phyloP scores from a whole-genome alignment of 2,888 invertebrate genomes.

The Caenorhabditis uteleia region DNA sequence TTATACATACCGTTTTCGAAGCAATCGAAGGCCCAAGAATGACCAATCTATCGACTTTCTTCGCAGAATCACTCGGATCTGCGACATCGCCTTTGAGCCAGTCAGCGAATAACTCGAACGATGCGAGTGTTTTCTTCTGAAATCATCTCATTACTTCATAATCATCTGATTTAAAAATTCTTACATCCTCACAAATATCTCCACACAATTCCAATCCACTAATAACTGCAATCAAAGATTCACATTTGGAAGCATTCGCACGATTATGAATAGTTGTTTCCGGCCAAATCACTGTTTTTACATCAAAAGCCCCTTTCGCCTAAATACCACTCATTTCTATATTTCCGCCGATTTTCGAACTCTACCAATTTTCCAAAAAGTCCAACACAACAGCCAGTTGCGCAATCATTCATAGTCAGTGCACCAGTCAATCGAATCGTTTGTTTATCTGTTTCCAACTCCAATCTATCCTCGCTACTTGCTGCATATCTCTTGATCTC shows the following conservation, averaged over 20 bases:
- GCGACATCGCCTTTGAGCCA: constrained; percentile 34
- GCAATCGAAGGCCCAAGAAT: constrained; percentile 28
- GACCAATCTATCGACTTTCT: constrained; percentile 21
- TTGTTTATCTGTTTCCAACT: constrained; percentile 48
- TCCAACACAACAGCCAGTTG: constrained; percentile 50
- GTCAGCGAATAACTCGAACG: constrained; percentile 34
- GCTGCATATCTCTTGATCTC: constrained; percentile 20
- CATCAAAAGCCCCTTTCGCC: constrained; percentile 38
- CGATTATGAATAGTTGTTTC: constrained; percentile 1
- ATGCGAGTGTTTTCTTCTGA: constrained; percentile 26
- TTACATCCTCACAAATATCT: constrained; percentile 27
- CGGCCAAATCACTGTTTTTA: constrained; percentile 38
- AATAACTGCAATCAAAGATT: constrained; percentile 32
- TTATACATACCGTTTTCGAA: constrained; percentile 6
- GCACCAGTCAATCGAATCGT: constrained; percentile 25
- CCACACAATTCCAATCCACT: constrained; percentile 45
- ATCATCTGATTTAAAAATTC: not conserved
- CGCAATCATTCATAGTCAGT: constrained; percentile 44
- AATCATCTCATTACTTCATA: not conserved
- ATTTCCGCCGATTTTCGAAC: not conserved
- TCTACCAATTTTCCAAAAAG: constrained; percentile 23
- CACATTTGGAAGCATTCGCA: no score
- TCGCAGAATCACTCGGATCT: not conserved
- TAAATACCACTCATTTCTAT: constrained; percentile 3
- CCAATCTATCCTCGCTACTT: constrained; percentile 40